Percentiles rank a stretch among this genome's conserved stretches.
Conservation (phyloP, 2,113 vertebrate genomes). For the Nesoenas mayeri region DNA sequence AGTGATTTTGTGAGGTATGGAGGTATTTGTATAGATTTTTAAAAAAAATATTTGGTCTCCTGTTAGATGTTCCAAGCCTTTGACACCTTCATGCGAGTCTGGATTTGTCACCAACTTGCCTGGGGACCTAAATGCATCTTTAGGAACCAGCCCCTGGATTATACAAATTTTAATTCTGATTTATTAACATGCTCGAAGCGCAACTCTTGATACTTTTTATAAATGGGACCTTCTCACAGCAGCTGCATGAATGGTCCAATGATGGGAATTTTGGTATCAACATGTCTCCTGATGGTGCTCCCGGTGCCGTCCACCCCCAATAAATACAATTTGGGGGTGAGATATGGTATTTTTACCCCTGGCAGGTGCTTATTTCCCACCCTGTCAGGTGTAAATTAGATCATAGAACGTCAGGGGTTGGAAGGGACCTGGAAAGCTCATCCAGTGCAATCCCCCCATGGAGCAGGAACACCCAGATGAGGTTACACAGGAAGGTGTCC, state of each 20-base stretch:
- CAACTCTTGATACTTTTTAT: not conserved
- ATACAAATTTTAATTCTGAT: not conserved
- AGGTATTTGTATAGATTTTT: not conserved
- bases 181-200: rapidly evolving
- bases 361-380: not conserved
- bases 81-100: not conserved
- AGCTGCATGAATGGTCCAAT: not conserved
- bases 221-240: rapidly evolving
- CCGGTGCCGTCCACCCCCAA: not conserved
- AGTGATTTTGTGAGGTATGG: rapidly evolving
- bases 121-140: not conserved
- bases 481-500: too few species aligned
- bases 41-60: not conserved
- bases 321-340: not conserved
- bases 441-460: too few species aligned
- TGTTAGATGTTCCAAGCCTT: not conserved
- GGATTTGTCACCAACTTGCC: not conserved
- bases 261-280: not conserved
- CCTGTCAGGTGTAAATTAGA: not conserved
- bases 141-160: not conserved
- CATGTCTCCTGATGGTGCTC: not conserved
- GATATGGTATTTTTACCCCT: not conserved
- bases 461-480: too few species aligned
- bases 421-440: too few species aligned
- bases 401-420: too few species aligned